Evolutionary conservation across 2,888 invertebrate genomes (phyloP).

Genomic region (Lordiphosa fenestrarum): DNA sequence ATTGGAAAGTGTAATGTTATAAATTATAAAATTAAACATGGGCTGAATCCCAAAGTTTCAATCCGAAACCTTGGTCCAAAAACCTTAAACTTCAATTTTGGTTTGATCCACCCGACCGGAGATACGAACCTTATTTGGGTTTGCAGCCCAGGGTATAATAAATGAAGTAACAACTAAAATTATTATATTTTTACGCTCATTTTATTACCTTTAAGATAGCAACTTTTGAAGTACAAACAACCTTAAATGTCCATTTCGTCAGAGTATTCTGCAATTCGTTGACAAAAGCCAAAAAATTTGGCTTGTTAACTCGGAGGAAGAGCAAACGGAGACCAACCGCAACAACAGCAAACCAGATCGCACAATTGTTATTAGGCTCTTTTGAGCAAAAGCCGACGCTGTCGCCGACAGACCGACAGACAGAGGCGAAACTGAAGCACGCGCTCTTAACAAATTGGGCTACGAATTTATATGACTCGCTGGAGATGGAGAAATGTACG

Average conservation of each 20-base stretch:
- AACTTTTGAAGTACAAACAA: background rate
- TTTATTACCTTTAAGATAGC: too few relatives aligned
- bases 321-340: constrained; percentile 35
- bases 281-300: background rate
- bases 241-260: background rate
- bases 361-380: constrained; percentile 71
- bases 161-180: too few relatives aligned
- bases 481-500: constrained; percentile 40
- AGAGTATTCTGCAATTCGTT: constrained; percentile 27
- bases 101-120: too few relatives aligned
- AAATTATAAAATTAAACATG: too few relatives aligned
- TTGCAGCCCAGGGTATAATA: too few relatives aligned
- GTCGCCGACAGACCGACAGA: constrained; percentile 18
- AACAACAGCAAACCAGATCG: constrained; percentile 54
- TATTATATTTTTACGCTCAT: too few relatives aligned
- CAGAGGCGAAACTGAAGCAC: constrained; percentile 62
- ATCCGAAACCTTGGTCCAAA: too few relatives aligned
- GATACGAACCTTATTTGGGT: too few relatives aligned
- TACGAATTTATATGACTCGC: constrained; percentile 63
- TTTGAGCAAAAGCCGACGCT: constrained; percentile 64
- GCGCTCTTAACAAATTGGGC: constrained; percentile 73
- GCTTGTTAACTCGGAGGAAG: constrained; percentile 42
- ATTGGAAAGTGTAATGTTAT: too few relatives aligned
- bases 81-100: too few relatives aligned
- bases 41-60: too few relatives aligned